Base-by-base conservation (phyloP, 2,113 vertebrate genomes). In the Gadus chalcogrammus region DNA sequence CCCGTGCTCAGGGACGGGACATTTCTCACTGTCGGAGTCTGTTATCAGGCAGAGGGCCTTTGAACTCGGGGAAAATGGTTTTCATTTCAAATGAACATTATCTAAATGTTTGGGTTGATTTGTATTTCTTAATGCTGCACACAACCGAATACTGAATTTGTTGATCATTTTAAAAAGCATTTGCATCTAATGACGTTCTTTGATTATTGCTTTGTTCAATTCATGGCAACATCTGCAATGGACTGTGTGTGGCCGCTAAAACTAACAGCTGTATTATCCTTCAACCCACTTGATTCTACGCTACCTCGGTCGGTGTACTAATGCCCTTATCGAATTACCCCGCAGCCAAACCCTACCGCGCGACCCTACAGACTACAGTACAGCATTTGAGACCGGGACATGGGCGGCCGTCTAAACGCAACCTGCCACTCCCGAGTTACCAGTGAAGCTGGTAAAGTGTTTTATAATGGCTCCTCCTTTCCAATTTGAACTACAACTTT, bases 391-490 rank as follows among this genome's bases (percentile, higher is more conserved):
- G 74, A 62, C 56, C 66, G 74, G 88, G 31, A 4, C 31, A 85
- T 64, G 61, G 69, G 81, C 53, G 81, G 88, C 87, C 87, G 77
- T 87, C 76, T 83, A 92, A 92, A 92, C 89, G 81, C 87, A 89
- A 78, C 67, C 73, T 67, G 79, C 88, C 81, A 82, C 65, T 83
- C 88, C 84, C 90, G 92, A 93, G 90, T 92, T 92, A 91, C 86
- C 72, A 90, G 87, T 90, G 92, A 91, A 90, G 86, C 89, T 89
- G 85, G 89, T 85, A 91, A 94, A 95, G 89, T 90, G 84, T 85
- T 94, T 92, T 91, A 92, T 97, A 96, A 96, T 96, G 92, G 95
- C 91, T 91, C 93, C 90, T 95, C 93, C 93, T 94, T 93, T 94
- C 93, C 94, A 95, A 97, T 95, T 93, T 94, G 90, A 95, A 91